phyloP scores from a whole-genome alignment of 2,888 invertebrate species.

The Aporophyla nigra region DNA sequence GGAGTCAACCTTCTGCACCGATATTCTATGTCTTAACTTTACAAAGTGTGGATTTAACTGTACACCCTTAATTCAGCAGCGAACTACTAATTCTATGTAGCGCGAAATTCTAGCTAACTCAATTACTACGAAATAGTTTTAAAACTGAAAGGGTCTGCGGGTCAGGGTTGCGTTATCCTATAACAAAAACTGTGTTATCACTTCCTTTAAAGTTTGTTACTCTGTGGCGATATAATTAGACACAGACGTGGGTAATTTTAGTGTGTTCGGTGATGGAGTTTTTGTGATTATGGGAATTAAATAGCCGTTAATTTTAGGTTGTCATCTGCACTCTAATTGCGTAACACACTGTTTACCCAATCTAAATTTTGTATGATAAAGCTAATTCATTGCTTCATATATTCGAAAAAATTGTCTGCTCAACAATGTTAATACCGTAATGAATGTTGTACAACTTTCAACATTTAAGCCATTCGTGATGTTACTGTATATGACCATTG shows the following conservation, averaged over 20 bases:
- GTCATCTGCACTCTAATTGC: background rate
- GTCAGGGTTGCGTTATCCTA: slow-evolving; percentile 35
- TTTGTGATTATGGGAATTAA: slow-evolving; percentile 12
- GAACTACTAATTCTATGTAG: slow-evolving; percentile 60
- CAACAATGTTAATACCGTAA: too few species aligned
- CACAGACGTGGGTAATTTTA: slow-evolving; percentile 13
- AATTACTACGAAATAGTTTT: slow-evolving; percentile 73
- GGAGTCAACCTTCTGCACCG: background rate
- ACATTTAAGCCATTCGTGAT: too few species aligned
- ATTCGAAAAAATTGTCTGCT: too few species aligned
- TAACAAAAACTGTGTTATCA: slow-evolving; percentile 30
- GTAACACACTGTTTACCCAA: too few species aligned
- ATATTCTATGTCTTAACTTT: slow-evolving; percentile 23
- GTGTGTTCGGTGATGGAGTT: slow-evolving; percentile 14
- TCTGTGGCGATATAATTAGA: slow-evolving; percentile 23
- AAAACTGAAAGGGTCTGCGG: slow-evolving; percentile 67
- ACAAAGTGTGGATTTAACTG: slow-evolving; percentile 62
- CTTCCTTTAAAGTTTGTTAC: slow-evolving; percentile 17
- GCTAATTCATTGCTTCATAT: too few species aligned
- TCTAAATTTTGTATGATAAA: too few species aligned
- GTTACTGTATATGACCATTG: too few species aligned
- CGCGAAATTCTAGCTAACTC: slow-evolving; percentile 67
- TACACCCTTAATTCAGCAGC: slow-evolving; percentile 46
- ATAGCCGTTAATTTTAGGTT: slow-evolving; percentile 34
- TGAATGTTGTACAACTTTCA: too few species aligned